Conservation (phyloP, 2,113 vertebrate species). For the Trematocara zebra region DNA sequence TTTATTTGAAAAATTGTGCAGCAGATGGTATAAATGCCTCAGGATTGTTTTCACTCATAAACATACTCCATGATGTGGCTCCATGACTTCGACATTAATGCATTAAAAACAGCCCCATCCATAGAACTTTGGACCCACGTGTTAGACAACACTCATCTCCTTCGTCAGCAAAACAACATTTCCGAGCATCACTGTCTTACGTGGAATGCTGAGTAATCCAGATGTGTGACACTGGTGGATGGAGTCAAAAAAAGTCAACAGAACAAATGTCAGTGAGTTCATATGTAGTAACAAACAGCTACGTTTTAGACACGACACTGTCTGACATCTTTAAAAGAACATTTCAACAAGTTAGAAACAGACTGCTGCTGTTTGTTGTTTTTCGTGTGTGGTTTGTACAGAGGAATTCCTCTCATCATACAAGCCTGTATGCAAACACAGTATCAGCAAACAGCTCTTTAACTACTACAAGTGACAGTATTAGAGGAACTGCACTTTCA, state of each 20-base stretch:
- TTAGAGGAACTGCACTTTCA: not conserved
- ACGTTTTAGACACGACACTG: not conserved
- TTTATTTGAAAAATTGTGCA: constrained; percentile 24
- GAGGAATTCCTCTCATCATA: not conserved
- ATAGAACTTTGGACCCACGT: not conserved
- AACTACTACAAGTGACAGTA: not conserved
- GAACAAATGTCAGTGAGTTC: not conserved
- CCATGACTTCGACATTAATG: not conserved
- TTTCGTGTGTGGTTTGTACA: not conserved
- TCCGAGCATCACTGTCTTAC: not conserved
- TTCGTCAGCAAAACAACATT: not conserved
- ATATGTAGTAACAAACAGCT: not conserved
- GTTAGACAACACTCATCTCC: not conserved
- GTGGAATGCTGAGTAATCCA: not conserved
- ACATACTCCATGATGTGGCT: not conserved
- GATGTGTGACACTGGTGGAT: not conserved
- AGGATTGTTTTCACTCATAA: not conserved
- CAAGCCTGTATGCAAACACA: not conserved
- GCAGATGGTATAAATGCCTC: not conserved
- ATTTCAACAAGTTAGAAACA: not conserved
- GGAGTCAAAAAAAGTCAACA: not conserved
- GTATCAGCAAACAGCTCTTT: not conserved
- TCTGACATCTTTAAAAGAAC: not conserved
- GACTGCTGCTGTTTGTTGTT: not conserved
- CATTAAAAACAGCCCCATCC: not conserved